Evolutionary conservation across 37 sponge, comb jelly and placozoan genomes (phyloP), one percentile per base, ranked within the genome.

Genomic region (Crambe crambe): DNA sequence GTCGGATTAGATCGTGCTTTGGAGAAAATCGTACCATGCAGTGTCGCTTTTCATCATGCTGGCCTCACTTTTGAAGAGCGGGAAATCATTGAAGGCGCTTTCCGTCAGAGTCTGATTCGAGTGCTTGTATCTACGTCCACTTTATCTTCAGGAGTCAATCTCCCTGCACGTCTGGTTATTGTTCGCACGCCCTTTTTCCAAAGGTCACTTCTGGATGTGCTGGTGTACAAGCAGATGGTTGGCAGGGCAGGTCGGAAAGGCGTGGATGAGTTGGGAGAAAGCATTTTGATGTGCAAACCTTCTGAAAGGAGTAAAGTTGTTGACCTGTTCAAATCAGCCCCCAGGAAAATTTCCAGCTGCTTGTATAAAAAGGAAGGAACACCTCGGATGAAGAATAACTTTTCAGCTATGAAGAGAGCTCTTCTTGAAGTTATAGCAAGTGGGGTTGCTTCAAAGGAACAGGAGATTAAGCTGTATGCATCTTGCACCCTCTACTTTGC

Each of bases 241-340:
- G 99, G 99, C 27, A 77, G 99, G 26, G 99, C 99, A 4, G 99
- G 99, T 5, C 69, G 99, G 75, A 99, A 94, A 81, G 99, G 99
- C 31, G 85, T 99, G 56, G 99, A 99, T 62, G 68, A 68, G 20
- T 25, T 47, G 30, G 99, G 99, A 41, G 99, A 99, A 71, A 94
- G 97, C 58, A 84, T 99, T 35, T 83, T 99, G 54, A 83, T 99
- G 20, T 99, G 99, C 75, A 93, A 88, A 54, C 87, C 88, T 3
- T 74, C 38, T 18, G 91, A 96, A 82, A 75, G 76, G n/a, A 64
- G 68, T 42, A 94, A 89, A 41, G 97, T 90, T 56, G 43, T 65
- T 26, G 68, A 31, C 0, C 62, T 94, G 73, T 47, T 99, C 10
- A 73, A 80, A n/a, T 83, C 94, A 20, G 78, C 87, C 29, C 87